Conservation (phyloP, 2,113 vertebrate genomes). For the Mesembrinibis cayennensis region DNA sequence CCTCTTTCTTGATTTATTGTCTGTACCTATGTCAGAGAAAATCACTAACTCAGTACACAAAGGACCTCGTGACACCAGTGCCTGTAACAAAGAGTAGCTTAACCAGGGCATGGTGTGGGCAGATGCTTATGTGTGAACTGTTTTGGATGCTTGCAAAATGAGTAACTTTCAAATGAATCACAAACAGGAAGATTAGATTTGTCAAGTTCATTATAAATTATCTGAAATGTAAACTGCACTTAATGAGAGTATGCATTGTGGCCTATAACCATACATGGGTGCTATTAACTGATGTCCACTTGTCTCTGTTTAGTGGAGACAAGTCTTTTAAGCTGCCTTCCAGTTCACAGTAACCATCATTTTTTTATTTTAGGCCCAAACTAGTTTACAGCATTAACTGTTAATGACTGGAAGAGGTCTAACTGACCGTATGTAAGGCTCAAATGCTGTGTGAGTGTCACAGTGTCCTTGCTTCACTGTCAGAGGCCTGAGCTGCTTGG, state of each 20-base stretch:
- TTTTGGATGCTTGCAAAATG: neutral
- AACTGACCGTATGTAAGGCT: fast-evolving
- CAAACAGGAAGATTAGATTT: neutral
- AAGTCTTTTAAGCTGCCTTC: neutral
- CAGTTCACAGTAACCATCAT: neutral
- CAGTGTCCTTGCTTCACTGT: neutral
- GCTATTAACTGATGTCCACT: neutral
- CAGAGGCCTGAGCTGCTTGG: neutral
- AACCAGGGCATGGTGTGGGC: neutral
- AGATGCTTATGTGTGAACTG: slow-evolving; percentile 4
- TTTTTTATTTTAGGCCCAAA: neutral
- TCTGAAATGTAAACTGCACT: neutral
- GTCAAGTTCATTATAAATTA: neutral
- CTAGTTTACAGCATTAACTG: neutral
- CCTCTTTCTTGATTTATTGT: neutral
- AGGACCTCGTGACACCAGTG: neutral
- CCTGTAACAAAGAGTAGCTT: slow-evolving; percentile 24
- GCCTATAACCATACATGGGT: neutral
- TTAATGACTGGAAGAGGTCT: neutral
- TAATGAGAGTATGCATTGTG: neutral
- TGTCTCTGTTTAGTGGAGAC: neutral
- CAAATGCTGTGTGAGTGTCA: neutral
- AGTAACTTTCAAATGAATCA: neutral
- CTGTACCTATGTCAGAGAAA: neutral
- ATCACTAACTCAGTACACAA: neutral